These are phyloP conservation scores for Proisotoma minuta DNA, from an alignment of 2,888 invertebrate species.

Conservation along the genomic window DNA sequence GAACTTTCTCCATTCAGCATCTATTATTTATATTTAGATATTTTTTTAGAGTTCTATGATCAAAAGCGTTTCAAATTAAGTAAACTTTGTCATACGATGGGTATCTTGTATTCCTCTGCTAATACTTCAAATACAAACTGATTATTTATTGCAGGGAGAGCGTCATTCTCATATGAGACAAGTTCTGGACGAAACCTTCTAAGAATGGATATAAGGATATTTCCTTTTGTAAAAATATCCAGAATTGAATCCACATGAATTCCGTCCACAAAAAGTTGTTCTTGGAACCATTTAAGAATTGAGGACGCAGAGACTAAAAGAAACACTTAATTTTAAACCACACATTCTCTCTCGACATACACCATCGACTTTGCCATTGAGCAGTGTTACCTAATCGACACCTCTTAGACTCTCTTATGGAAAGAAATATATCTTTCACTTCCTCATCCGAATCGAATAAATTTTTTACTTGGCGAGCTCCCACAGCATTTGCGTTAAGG, in stretches of 20 bases:
- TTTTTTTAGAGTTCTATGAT: too few species aligned
- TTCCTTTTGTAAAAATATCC: slow-evolving; percentile 37
- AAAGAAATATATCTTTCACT: slow-evolving; percentile 24
- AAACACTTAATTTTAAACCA: background rate
- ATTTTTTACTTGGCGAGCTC: slow-evolving; percentile 49
- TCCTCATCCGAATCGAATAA: slow-evolving; percentile 52
- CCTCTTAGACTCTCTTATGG: slow-evolving; percentile 23
- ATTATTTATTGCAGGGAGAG: slow-evolving; percentile 31
- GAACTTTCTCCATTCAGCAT: slow-evolving; percentile 24
- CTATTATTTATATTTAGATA: too few species aligned
- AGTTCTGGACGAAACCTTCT: slow-evolving; percentile 43
- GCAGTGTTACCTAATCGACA: slow-evolving; percentile 8
- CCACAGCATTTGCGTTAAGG: slow-evolving; percentile 45
- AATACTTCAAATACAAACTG: slow-evolving; percentile 43
- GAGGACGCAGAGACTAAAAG: slow-evolving; percentile 31
- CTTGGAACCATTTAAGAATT: slow-evolving; percentile 37
- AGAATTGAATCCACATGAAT: slow-evolving; percentile 28
- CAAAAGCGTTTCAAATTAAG: too few species aligned
- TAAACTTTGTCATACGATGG: slow-evolving; percentile 13
- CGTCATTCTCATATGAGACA: slow-evolving; percentile 36
- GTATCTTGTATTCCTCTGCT: slow-evolving; percentile 38
- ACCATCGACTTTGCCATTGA: too few species aligned
- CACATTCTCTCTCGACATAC: too few species aligned
- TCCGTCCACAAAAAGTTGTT: slow-evolving; percentile 21
- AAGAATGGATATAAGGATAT: slow-evolving; percentile 33